Conservation (phyloP, 2,888 invertebrate species). For the Megamerina dolium region DNA sequence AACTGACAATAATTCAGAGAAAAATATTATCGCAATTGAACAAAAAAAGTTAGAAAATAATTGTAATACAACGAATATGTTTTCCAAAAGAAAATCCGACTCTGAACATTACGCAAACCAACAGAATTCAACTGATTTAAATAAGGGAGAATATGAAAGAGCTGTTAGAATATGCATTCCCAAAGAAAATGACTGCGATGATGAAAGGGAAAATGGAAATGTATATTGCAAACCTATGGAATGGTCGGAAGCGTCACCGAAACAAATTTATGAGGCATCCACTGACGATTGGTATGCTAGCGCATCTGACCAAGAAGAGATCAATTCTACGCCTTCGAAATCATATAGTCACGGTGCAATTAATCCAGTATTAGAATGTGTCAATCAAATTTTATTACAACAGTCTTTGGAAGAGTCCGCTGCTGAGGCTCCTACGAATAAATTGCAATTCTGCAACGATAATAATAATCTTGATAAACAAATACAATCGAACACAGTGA, state of each 20-base stretch:
- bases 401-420: slow-evolving; percentile 58
- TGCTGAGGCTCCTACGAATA: slow-evolving; percentile 17
- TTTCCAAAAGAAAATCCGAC: no score
- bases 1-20: slow-evolving; percentile 40
- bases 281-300: slow-evolving; percentile 74
- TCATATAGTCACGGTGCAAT: slow-evolving; percentile 57
- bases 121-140: slow-evolving; percentile 22
- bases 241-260: slow-evolving; percentile 44
- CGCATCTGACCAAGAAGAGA: slow-evolving; percentile 70
- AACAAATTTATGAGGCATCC: slow-evolving; percentile 45
- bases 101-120: slow-evolving; percentile 20
- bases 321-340: slow-evolving; percentile 29
- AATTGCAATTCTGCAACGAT: neutral
- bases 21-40: slow-evolving; percentile 39
- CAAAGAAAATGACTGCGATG: slow-evolving; percentile 31
- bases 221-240: slow-evolving; percentile 35
- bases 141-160: slow-evolving; percentile 23
- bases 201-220: slow-evolving; percentile 38
- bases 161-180: no score
- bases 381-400: slow-evolving; percentile 73
- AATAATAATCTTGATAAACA: neutral
- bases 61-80: slow-evolving; percentile 15
- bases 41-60: slow-evolving; percentile 29
- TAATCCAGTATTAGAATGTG: slow-evolving; percentile 79
- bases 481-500: neutral